Percentiles rank a stretch among this genome's conserved stretches.
phyloP scores from a whole-genome alignment of 2,797 vertebrate genomes.

The Siniperca obscura region DNA sequence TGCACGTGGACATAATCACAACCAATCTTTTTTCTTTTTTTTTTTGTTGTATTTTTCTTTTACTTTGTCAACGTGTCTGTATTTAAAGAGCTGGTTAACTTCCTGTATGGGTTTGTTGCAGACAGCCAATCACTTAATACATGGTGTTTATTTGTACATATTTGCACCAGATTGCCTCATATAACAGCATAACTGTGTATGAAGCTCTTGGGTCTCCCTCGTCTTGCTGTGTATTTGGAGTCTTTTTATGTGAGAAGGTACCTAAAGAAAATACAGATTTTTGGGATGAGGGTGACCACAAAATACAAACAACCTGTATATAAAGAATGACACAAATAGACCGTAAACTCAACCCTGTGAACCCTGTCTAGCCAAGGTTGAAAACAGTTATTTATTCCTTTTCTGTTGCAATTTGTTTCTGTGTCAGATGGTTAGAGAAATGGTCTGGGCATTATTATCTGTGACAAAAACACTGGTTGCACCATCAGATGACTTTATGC shows the following conservation, averaged over 20 bases:
- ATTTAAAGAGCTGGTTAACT: slow-evolving; percentile 20
- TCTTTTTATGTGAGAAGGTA: slow-evolving; percentile 7
- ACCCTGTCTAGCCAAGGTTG: neutral
- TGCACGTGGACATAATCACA: slow-evolving; percentile 21
- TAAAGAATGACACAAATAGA: slow-evolving; percentile 12
- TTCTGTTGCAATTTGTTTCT: slow-evolving; percentile 19
- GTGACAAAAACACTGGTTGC: slow-evolving; percentile 16
- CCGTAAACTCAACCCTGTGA: slow-evolving; percentile 13
- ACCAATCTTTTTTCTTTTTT: neutral
- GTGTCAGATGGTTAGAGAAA: slow-evolving; percentile 2
- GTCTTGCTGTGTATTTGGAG: slow-evolving; percentile 37
- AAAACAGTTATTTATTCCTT: neutral
- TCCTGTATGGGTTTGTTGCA: slow-evolving; percentile 22
- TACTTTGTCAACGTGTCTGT: slow-evolving; percentile 9
- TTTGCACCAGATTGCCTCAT: slow-evolving; percentile 28
- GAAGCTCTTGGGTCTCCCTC: slow-evolving; percentile 4
- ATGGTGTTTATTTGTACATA: slow-evolving; percentile 37
- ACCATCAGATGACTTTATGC: slow-evolving; percentile 19
- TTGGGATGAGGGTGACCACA: neutral
- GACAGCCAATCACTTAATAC: neutral
- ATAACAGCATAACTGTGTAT: neutral
- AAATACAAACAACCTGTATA: neutral
- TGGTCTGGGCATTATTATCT: slow-evolving; percentile 54
- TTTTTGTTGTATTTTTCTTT: slow-evolving; percentile 28
- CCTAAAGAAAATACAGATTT: neutral